These are phyloP conservation scores for Neosilurus mollespiculum DNA, from an alignment of 2,797 vertebrate species.

Conservation along the genomic window DNA sequence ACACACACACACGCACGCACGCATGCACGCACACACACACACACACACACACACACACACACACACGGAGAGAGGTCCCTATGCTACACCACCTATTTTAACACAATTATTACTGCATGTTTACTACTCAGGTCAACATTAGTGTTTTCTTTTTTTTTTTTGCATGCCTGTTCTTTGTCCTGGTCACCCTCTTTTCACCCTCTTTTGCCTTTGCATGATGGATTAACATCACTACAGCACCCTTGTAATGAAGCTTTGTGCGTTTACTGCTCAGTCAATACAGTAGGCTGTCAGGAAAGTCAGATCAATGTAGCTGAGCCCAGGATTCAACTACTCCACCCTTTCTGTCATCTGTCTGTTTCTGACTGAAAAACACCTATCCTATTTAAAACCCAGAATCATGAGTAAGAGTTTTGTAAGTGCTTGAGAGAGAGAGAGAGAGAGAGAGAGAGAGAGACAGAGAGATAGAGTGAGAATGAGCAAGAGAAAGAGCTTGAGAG, in stretches of 20 bases:
- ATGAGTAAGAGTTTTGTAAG: background rate
- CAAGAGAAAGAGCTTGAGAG: no score
- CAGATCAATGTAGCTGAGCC: constrained; percentile 55
- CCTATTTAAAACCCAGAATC: background rate
- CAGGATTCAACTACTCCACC: background rate
- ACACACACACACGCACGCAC: no score
- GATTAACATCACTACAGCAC: constrained; percentile 37
- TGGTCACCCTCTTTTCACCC: background rate
- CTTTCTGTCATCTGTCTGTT: background rate
- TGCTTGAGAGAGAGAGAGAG: background rate
- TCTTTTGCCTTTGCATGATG: background rate
- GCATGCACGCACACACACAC: background rate
- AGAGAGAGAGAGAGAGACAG: background rate
- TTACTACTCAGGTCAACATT: no score
- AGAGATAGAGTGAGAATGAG: no score
- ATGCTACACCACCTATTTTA: background rate
- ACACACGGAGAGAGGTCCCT: background rate
- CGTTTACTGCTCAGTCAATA: constrained; percentile 53
- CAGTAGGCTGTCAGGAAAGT: constrained; percentile 53
- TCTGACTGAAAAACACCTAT: no score
- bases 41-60: background rate
- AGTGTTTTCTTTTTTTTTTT: background rate
- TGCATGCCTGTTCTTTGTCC: background rate
- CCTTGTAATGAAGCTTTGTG: constrained; percentile 29
- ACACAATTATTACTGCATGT: background rate